Conservation (phyloP, 2,888 invertebrate genomes). For the Sminthurinus aureus region DNA sequence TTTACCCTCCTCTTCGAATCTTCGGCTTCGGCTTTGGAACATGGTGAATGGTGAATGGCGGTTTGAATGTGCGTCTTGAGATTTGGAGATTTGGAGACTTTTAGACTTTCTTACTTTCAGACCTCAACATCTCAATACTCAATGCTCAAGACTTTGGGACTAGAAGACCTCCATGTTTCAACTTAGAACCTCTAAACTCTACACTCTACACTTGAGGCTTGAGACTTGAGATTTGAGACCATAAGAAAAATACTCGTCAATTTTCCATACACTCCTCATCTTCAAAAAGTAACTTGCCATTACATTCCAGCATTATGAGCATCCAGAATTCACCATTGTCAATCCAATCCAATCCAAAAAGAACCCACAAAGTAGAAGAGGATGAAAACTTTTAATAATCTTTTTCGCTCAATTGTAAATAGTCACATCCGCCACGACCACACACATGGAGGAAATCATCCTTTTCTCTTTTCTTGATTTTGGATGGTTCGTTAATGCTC, state of each 20-base stretch:
- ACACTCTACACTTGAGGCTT: no score
- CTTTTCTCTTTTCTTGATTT: no score
- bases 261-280: not conserved
- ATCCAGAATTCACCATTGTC: not conserved
- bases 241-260: not conserved
- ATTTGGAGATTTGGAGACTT: not conserved
- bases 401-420: not conserved
- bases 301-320: not conserved
- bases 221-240: no score
- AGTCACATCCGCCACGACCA: not conserved
- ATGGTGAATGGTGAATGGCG: not conserved
- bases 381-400: not conserved
- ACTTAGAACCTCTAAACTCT: no score
- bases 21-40: not conserved
- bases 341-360: not conserved
- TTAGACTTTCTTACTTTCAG: no score
- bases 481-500: not conserved
- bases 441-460: no score
- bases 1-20: no score
- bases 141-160: no score
- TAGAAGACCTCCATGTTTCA: not conserved
- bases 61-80: not conserved
- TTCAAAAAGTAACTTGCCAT: not conserved
- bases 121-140: no score
- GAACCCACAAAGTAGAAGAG: not conserved